Percentiles rank a stretch among this genome's conserved stretches.
Evolutionary conservation across 2,113 vertebrate genomes (phyloP).

Genomic region (Crypturellus undulatus): DNA sequence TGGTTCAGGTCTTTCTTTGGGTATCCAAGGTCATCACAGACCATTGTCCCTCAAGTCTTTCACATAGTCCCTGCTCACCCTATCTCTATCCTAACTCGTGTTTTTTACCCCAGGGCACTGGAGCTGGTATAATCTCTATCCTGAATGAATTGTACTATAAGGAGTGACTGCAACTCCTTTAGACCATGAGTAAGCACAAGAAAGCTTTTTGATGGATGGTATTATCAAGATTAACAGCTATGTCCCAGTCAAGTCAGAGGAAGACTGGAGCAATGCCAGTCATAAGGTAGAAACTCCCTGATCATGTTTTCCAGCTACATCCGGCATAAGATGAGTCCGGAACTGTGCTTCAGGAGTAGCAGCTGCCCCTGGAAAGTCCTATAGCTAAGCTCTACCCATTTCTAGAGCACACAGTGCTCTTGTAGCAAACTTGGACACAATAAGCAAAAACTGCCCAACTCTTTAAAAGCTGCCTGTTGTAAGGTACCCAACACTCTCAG

Average conservation of each 20-base stretch:
- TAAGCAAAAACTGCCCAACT: neutral
- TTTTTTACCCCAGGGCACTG: neutral
- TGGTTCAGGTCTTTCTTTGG: neutral
- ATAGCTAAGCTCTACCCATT: neutral
- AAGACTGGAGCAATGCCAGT: neutral
- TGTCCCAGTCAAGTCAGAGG: neutral
- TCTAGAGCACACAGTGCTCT: neutral
- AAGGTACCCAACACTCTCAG: neutral
- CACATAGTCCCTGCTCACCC: neutral
- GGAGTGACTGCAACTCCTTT: neutral
- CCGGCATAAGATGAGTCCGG: neutral
- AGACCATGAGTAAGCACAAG: neutral
- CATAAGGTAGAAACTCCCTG: neutral
- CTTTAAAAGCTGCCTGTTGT: neutral
- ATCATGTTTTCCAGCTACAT: neutral
- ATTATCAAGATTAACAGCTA: neutral
- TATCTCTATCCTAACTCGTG: neutral
- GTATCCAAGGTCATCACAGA: neutral
- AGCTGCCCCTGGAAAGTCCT: neutral
- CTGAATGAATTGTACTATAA: neutral
- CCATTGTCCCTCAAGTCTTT: neutral
- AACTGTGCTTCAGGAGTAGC: neutral
- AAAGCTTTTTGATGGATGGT: neutral
- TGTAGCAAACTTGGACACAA: neutral
- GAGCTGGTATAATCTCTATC: neutral